These are phyloP conservation scores for Harmothoe impar DNA, from an alignment of 2,888 invertebrate species.

Conservation along the genomic window DNA sequence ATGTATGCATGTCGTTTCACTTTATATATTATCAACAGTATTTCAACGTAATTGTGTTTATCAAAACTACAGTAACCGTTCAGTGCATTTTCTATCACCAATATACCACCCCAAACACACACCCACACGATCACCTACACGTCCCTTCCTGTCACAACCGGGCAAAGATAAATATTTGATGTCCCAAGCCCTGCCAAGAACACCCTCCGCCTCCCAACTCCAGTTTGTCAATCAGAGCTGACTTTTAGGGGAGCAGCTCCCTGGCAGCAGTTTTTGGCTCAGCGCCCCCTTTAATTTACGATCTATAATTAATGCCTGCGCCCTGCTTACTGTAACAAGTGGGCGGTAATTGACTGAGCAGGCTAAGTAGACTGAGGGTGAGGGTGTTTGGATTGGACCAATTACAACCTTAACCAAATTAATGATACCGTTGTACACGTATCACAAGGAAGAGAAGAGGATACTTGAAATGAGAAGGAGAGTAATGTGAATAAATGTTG, in stretches of 20 bases:
- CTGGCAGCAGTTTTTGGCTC: slow-evolving; percentile 28
- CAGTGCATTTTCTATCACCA: too few relatives aligned
- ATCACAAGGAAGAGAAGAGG: too few relatives aligned
- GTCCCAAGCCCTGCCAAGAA: neutral
- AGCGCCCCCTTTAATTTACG: slow-evolving; percentile 35
- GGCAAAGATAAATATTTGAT: slow-evolving; percentile 28
- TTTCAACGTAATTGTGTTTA: too few relatives aligned
- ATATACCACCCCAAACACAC: too few relatives aligned
- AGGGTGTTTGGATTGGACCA: neutral
- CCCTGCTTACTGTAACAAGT: slow-evolving; percentile 23
- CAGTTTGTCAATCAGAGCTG: slow-evolving; percentile 37
- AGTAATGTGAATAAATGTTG: too few relatives aligned
- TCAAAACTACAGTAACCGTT: too few relatives aligned
- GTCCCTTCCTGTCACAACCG: neutral
- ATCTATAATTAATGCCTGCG: slow-evolving; percentile 32
- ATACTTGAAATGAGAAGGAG: too few relatives aligned
- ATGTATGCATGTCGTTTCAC: too few relatives aligned
- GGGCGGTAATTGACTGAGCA: slow-evolving; percentile 13
- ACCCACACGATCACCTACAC: neutral
- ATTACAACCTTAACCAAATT: too few relatives aligned
- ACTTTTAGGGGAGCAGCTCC: slow-evolving; percentile 40
- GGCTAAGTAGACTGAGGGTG: neutral
- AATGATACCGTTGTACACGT: too few relatives aligned
- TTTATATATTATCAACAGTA: too few relatives aligned
- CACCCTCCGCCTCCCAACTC: slow-evolving; percentile 3